Evolutionary conservation across 2,888 invertebrate genomes (phyloP), one percentile per base, ranked within the genome.

Genomic region (Parascotia fuliginaria): DNA sequence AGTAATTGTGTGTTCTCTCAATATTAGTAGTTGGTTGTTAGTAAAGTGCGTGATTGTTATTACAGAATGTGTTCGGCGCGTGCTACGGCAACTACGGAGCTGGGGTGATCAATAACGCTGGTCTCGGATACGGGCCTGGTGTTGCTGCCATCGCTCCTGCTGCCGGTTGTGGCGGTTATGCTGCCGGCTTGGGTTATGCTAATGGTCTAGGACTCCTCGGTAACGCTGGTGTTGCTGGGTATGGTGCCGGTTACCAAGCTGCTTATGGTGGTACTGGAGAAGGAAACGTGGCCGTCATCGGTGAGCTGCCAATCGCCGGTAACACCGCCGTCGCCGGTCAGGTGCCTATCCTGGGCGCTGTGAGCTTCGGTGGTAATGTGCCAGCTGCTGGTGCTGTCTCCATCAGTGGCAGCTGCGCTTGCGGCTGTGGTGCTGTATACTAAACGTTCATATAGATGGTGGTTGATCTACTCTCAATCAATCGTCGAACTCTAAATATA

Each of bases 341-440:
- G 42, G 67, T 83, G 32, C 78, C 81, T 16, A 73, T 81, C 46
- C 48, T 75, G 42, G 81, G 81, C n/a, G 68, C 73, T 32, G 81
- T 83, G 13, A 60, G 50, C 22, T 75, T 81, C 57, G 70, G 81
- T 11, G 84, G 83, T 13, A 52, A 52, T 16, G 70, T 83, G 9
- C 72, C 73, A 22, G 79, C 83, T 47, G 67, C 64, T 42, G 84
- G 83, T 22, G 44, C 67, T 9, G 81, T 81, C 42, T 60, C 73
- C 41, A 79, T 83, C 51, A 38, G 70, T 13, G 81, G 80, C n/a
- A 64, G 68, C 42, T 80, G 79, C 55, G 72, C 70, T 0, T 77
- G 81, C 47, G 73, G 75, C 1, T 71, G 76, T 46, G 62, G 64
- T 3, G 32, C 11, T 3, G 24, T 7, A n/a, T 28, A 27, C 24